phyloP scores from a whole-genome alignment of 2,113 vertebrate species.

The Oryctolagus cuniculus region mOryCun1.1 NC_091440.1:7164001-7164500 shows the following conservation, averaged over 20 bases:
- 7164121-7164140: background rate
- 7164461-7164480: background rate
- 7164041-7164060: background rate
- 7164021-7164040: background rate
- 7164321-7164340: background rate
- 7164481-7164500: background rate
- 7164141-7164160: background rate
- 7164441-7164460: background rate
- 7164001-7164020: background rate
- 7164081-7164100: too few species aligned
- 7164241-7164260: background rate
- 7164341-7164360: slow-evolving; percentile 42
- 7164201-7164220: background rate
- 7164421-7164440: background rate
- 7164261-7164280: background rate
- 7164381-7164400: slow-evolving; percentile 6
- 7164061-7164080: background rate
- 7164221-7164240: background rate
- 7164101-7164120: background rate
- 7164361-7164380: background rate
- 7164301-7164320: background rate
- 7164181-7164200: slow-evolving; percentile 37
- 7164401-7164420: background rate
- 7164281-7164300: background rate
- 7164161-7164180: background rate